Base-by-base conservation (phyloP, 2,888 invertebrate species). In the Lapara coniferarum region DNA sequence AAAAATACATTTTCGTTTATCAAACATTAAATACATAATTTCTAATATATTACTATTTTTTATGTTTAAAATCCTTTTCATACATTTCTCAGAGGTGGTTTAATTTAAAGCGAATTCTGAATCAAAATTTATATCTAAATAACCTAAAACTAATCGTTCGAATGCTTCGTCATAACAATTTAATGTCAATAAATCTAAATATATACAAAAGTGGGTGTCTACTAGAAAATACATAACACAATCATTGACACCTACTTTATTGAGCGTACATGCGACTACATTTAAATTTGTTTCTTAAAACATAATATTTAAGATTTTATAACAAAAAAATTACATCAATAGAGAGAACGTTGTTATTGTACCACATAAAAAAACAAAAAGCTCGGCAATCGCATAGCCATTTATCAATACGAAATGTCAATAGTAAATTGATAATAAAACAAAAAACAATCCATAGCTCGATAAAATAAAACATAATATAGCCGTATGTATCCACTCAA, bases 1-100 rank as follows among this genome's bases (percentile, higher is more conserved):
- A 63, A 63, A 63, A 63, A 63, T 63, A 63, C 63, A 63, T 63
- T 59, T 53, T 55, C 55, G n/a, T n/a, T n/a, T n/a, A n/a, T 55
- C 19, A 19, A 55, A 55, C 55, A 55, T 55, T 19, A 49, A 63
- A 49, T 49, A 59, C 63, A 63, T 59, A 16, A 63, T 16, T 46
- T 19, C 63, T 63, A 63, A 46, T 57, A 57, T 57, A 56, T 53
- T 44, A 59, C 44, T 63, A 63, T 63, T 63, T 16, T 37, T 37
- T 37, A 25, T 37, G 37, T 37, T 37, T 16, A 16, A 49, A 63
- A 30, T 10, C 16, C 46, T 49, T 25, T 37, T 30, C 2, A 19
- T 46, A 19, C 19, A 19, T 19, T 49, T 63, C 49, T 19, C n/a
- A 46, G 44, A 49, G 49, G 63, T 63, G 63, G 63, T 63, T 49